Base-by-base conservation (phyloP, 2,797 vertebrate genomes). In the Cheirogaleus major region DNA sequence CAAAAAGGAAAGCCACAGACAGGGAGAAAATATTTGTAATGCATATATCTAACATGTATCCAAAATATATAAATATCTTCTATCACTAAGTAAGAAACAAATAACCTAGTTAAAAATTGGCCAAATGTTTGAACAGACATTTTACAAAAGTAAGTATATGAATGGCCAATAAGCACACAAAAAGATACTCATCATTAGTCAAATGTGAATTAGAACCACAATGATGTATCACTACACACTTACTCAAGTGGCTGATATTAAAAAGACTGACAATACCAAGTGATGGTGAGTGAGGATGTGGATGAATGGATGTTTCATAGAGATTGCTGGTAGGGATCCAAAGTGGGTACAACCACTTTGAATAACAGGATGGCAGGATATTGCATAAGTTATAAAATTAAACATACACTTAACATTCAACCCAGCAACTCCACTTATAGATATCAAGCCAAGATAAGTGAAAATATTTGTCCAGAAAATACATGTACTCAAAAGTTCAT, bases 51-150 rank as follows among this genome's bases (percentile, higher is more conserved):
- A 48, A 90, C n/a, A 38, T 41, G 23, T 84, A 85, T 91, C 14
- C 38, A 72, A 22, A 91, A 70, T 91, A 70, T 57, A 89, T 69
- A 67, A 83, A 69, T 67, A 89, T 82, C 41, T 87, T 25, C 92
- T 83, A 55, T 57, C 35, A 69, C 11, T 89, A 38, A 83, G 55
- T 35, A 72, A 84, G 92, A 90, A 30, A 73, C 45, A 89, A 92
- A 76, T 35, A 93, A 57, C 55, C 57, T n/a, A 88, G 87, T 81
- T 75, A 76, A 85, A 93, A 95, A 55, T 10, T 45, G 57, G 38
- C 18, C 89, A 84, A 85, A 63, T 89, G 23, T 67, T 80, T 81
- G 78, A 89, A 81, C 23, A 43, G 38, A 75, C 35, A 82, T n/a
- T 73, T 76, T 41, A 67, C 32, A 57, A 63, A 82, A 32, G 52